Percentiles rank a stretch among this genome's conserved stretches.
Conservation (phyloP, 1,140 invertebrate genomes). For the Drosophila prosaltans region DNA sequence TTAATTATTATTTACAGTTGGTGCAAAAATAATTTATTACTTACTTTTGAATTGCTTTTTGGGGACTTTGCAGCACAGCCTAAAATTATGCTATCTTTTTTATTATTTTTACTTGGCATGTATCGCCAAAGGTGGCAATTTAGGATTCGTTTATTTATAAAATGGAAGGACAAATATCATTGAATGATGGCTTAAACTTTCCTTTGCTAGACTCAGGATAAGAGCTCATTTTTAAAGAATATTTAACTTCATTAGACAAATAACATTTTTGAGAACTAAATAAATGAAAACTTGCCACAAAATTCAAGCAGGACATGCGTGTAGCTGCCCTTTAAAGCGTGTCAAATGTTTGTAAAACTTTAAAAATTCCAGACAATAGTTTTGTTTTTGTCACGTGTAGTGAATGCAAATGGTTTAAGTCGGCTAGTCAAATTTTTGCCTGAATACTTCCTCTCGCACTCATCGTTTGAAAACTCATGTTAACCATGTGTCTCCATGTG, state of each 20-base stretch:
- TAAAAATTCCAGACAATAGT: conserved; percentile 65
- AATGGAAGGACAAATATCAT: no score
- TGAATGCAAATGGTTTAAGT: conserved; percentile 9
- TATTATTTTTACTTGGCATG: no score
- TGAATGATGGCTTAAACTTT: not conserved
- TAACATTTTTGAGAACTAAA: not conserved
- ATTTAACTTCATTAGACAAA: no score
- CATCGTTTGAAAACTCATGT: conserved; percentile 43
- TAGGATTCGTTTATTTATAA: no score
- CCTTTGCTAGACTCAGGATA: not conserved
- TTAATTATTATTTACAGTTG: conserved; percentile 64
- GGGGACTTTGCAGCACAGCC: conserved; percentile 25
- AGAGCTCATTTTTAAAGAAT: no score
- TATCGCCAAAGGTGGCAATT: no score
- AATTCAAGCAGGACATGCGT: not conserved
- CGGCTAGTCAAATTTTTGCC: conserved; percentile 6
- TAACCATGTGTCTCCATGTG: conserved; percentile 23
- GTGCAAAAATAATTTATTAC: conserved; percentile 28
- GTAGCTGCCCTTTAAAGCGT: conserved; percentile 21
- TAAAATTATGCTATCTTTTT: conserved; percentile 44
- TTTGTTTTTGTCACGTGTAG: conserved; percentile 55
- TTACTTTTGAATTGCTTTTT: conserved; percentile 21
- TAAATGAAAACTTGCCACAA: conserved; percentile 1
- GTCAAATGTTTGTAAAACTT: conserved; percentile 41
- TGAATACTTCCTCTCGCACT: conserved; percentile 17